Base-by-base conservation (phyloP, 2,113 vertebrate genomes). In the Bolborhynchus lineola region DNA sequence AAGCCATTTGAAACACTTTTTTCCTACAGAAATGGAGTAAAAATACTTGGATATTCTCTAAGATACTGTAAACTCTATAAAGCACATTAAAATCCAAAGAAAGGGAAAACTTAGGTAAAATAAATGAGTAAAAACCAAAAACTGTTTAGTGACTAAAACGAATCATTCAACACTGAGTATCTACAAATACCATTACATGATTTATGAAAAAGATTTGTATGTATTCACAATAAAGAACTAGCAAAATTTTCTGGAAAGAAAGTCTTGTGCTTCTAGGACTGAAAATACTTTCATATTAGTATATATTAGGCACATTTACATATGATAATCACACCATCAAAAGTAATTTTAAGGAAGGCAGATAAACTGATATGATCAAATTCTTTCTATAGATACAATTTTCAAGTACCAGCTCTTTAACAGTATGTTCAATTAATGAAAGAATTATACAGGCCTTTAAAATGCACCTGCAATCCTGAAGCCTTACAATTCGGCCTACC, bases 391-490 rank as follows among this genome's bases (percentile, higher is more conserved):
- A 94, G 70, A 91, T 47, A 88, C 68, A 67, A 96, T 97, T 96
- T 97, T 97, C 92, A 96, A 97, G 95, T 89, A 97, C 93, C 94
- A 97, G 84, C 95, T 95, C 94, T 96, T 96, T 91, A 94, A 97
- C 95, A 97, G 94, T 35, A 88, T 25, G 63, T 64, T 92, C 93
- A 88, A 88, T 90, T 80, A 46, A 77, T 31, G 89, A 95, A 93
- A 90, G 80, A 86, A 96, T 65, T 52, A 76, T 82, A 97, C 91
- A 95, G 95, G 92, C 88, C 87, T 93, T 91, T 41, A 85, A 93
- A 94, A 91, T 87, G 72, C 91, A 96, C 90, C 90, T 94, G 91
- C 89, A 81, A 52, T 94, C 81, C 95, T 96, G 89, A 50, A 96
- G 93, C 93, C 96, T 97, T 93, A 93, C 83, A 97, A 97, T 97